phyloP scores from a whole-genome alignment of 2,888 invertebrate species.

The Hydrotaea cyrtoneurina region DNA sequence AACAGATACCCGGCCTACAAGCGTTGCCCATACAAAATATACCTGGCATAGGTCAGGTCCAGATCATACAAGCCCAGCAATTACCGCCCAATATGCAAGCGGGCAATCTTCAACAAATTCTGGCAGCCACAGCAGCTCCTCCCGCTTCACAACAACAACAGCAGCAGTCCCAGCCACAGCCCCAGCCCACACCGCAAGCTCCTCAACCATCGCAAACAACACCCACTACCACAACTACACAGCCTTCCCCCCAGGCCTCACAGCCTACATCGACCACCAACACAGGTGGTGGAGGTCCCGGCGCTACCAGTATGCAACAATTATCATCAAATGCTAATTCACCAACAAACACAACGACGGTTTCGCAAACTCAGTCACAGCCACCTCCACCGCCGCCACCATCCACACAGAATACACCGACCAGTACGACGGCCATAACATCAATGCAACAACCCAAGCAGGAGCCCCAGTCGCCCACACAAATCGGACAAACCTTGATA shows the following conservation, averaged over 20 bases:
- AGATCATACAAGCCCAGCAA: slow-evolving; percentile 82
- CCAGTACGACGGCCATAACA: slow-evolving; percentile 8
- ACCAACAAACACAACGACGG: not conserved
- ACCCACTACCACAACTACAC: slow-evolving; percentile 65
- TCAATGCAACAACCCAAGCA: slow-evolving; percentile 75
- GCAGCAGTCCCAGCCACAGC: slow-evolving; percentile 66
- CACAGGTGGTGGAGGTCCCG: not conserved
- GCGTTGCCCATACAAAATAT: slow-evolving; percentile 89
- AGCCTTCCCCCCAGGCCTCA: slow-evolving; percentile 67
- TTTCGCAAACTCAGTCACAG: not conserved
- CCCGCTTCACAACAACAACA: slow-evolving; percentile 75
- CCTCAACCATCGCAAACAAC: slow-evolving; percentile 66
- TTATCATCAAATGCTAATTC: slow-evolving; percentile 7
- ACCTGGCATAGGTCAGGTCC: slow-evolving; percentile 90
- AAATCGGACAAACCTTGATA: slow-evolving; percentile 74
- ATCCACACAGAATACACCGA: slow-evolving; percentile 4
- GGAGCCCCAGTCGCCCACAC: slow-evolving; percentile 79
- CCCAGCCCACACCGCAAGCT: slow-evolving; percentile 59
- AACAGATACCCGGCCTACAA: slow-evolving; percentile 81
- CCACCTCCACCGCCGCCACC: not conserved
- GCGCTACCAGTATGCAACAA: not conserved
- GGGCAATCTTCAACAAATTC: slow-evolving; percentile 75
- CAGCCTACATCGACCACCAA: slow-evolving; percentile 42
- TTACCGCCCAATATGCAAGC: slow-evolving; percentile 78
- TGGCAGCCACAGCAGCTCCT: slow-evolving; percentile 66